phyloP scores from a whole-genome alignment of 2,888 invertebrate species.

The Alcis repandata region DNA sequence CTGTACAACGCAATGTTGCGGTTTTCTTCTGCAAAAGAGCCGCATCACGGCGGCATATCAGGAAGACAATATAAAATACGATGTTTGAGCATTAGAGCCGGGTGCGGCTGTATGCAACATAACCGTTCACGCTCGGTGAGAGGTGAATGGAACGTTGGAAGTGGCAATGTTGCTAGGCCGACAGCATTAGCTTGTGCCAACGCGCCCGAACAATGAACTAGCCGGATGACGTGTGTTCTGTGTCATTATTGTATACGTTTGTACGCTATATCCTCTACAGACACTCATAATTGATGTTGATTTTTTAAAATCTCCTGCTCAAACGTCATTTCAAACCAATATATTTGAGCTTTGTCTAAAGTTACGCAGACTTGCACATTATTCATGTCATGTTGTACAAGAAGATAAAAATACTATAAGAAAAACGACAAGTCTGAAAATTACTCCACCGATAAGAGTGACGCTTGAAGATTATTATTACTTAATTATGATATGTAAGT shows the following conservation, averaged over 20 bases:
- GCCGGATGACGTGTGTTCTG: slow-evolving; percentile 70
- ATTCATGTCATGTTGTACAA: too few relatives aligned
- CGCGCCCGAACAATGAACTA: slow-evolving; percentile 83
- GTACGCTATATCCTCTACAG: slow-evolving; percentile 38
- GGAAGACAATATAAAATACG: slow-evolving; percentile 33
- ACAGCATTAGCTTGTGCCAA: slow-evolving; percentile 80
- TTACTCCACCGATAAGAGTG: too few relatives aligned
- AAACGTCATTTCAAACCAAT: background rate
- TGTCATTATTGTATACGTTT: slow-evolving; percentile 60
- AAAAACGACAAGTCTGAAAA: too few relatives aligned
- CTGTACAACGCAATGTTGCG: background rate
- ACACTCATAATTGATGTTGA: slow-evolving; percentile 8
- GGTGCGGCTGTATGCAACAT: slow-evolving; percentile 63
- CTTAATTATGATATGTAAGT: too few relatives aligned
- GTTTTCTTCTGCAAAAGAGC: slow-evolving; percentile 4
- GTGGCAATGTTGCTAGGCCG: slow-evolving; percentile 80
- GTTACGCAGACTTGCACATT: slow-evolving; percentile 12
- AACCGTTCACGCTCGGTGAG: slow-evolving; percentile 83
- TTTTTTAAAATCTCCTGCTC: slow-evolving; percentile 1
- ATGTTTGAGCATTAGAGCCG: slow-evolving; percentile 49
- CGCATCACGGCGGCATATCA: slow-evolving; percentile 7
- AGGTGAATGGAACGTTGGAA: slow-evolving; percentile 82
- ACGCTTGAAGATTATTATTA: too few relatives aligned
- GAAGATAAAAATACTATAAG: too few relatives aligned
- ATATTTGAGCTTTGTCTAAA: background rate